phyloP scores from a whole-genome alignment of 2,888 invertebrate species.

The Mylabris sibirica region DNA sequence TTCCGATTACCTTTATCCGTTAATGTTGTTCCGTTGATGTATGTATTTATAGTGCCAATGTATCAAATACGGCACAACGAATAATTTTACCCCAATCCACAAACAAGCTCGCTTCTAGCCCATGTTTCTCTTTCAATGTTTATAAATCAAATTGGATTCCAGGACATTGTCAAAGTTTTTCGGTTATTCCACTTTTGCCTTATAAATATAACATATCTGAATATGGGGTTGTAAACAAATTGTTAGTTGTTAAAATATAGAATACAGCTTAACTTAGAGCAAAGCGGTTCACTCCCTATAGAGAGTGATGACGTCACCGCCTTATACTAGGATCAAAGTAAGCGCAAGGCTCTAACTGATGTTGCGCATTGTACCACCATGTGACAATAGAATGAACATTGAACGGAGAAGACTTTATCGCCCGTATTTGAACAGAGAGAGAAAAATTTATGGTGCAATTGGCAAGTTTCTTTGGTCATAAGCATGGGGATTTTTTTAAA shows the following conservation, averaged over 20 bases:
- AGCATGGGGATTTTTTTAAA: too few relatives aligned
- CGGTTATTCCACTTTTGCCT: conserved; percentile 47
- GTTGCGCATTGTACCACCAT: too few relatives aligned
- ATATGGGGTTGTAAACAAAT: conserved; percentile 48
- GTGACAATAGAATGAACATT: too few relatives aligned
- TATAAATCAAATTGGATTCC: conserved; percentile 60
- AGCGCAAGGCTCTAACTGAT: too few relatives aligned
- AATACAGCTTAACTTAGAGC: too few relatives aligned
- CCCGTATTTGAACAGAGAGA: too few relatives aligned
- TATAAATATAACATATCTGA: conserved; percentile 36
- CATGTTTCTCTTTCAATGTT: conserved; percentile 54
- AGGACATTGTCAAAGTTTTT: conserved; percentile 44
- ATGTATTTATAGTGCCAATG: conserved; percentile 59
- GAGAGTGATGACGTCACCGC: too few relatives aligned
- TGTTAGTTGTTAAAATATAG: conserved; percentile 52
- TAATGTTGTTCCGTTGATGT: conserved; percentile 56
- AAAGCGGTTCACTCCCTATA: too few relatives aligned
- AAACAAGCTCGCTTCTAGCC: conserved; percentile 51
- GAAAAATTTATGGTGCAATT: too few relatives aligned
- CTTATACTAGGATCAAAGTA: too few relatives aligned
- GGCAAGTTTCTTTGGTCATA: too few relatives aligned
- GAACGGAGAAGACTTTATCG: too few relatives aligned
- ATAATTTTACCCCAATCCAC: conserved; percentile 57
- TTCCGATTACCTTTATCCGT: conserved; percentile 55
- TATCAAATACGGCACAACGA: conserved; percentile 56